Evolutionary conservation across 2,888 invertebrate genomes (phyloP).

Genomic region (Harpalus rubripes): DNA sequence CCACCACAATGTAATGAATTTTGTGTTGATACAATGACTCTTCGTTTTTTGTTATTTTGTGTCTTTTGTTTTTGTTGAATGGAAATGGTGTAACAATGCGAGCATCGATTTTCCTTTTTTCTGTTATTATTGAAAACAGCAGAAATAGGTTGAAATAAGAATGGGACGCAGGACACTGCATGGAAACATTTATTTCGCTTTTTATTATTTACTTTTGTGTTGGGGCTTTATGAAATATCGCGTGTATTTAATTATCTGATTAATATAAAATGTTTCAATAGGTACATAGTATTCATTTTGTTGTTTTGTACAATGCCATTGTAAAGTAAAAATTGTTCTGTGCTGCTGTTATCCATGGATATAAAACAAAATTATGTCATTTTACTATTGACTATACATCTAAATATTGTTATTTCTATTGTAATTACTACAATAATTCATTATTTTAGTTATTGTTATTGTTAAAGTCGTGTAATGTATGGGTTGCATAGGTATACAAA

Average conservation of each 20-base stretch:
- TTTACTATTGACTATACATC: slow-evolving; percentile 20
- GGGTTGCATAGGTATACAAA: slow-evolving; percentile 9
- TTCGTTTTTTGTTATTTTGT: slow-evolving; percentile 59
- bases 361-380: slow-evolving; percentile 40
- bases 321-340: slow-evolving; percentile 48
- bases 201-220: slow-evolving; percentile 36
- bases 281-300: slow-evolving; percentile 23
- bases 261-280: slow-evolving; percentile 48
- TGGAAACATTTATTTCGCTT: slow-evolving; percentile 43
- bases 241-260: slow-evolving; percentile 51
- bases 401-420: slow-evolving; percentile 27
- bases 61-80: slow-evolving; percentile 66
- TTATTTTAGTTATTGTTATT: slow-evolving; percentile 41
- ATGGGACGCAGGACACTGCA: slow-evolving; percentile 44
- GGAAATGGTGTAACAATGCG: slow-evolving; percentile 63
- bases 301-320: slow-evolving; percentile 29
- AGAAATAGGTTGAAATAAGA: slow-evolving; percentile 57
- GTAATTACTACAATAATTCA: slow-evolving; percentile 36
- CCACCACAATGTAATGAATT: slow-evolving; percentile 60
- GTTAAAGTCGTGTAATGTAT: slow-evolving; percentile 19
- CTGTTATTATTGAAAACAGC: slow-evolving; percentile 63
- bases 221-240: slow-evolving; percentile 44
- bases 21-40: slow-evolving; percentile 63
- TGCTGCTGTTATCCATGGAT: slow-evolving; percentile 10
- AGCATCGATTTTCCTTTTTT: slow-evolving; percentile 63